Percentiles rank a stretch among this genome's conserved stretches.
Conservation (phyloP, 2,888 invertebrate species). For the Amblyteles armatorius region DNA sequence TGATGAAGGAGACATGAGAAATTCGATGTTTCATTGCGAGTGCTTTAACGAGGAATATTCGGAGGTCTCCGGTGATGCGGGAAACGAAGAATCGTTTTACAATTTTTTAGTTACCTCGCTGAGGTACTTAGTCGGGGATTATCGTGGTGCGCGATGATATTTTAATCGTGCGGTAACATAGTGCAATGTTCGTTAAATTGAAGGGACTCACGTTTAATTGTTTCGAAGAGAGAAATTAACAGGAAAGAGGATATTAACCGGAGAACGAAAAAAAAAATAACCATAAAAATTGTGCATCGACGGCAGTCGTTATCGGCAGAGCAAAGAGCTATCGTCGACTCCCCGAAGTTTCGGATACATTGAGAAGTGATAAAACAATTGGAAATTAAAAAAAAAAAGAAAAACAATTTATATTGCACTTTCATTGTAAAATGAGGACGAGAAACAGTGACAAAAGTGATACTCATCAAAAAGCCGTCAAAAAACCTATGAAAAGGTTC, state of each 20-base stretch:
- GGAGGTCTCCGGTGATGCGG: background rate
- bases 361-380: conserved; percentile 20
- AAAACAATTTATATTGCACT: conserved; percentile 13
- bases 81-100: conserved; percentile 15
- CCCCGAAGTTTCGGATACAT: conserved; percentile 4
- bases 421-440: conserved; percentile 26
- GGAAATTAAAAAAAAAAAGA: background rate
- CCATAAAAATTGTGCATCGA: conserved; percentile 14
- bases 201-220: conserved; percentile 1
- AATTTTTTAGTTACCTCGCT: conserved; percentile 5
- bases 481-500: conserved; percentile 28
- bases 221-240: conserved; percentile 4
- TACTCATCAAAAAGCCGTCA: conserved; percentile 26
- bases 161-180: conserved; percentile 9
- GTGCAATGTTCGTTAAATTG: conserved; percentile 21
- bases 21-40: conserved; percentile 13
- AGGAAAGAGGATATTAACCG: background rate
- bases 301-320: conserved; percentile 6
- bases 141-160: conserved; percentile 22
- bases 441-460: conserved; percentile 26
- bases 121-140: background rate
- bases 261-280: background rate
- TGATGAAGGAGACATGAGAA: conserved; percentile 16
- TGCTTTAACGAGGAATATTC: conserved; percentile 16
- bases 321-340: background rate